Percentiles rank a stretch among this genome's conserved stretches.
phyloP scores from a whole-genome alignment of 2,888 invertebrate genomes.

The Julus scandinavius region DNA sequence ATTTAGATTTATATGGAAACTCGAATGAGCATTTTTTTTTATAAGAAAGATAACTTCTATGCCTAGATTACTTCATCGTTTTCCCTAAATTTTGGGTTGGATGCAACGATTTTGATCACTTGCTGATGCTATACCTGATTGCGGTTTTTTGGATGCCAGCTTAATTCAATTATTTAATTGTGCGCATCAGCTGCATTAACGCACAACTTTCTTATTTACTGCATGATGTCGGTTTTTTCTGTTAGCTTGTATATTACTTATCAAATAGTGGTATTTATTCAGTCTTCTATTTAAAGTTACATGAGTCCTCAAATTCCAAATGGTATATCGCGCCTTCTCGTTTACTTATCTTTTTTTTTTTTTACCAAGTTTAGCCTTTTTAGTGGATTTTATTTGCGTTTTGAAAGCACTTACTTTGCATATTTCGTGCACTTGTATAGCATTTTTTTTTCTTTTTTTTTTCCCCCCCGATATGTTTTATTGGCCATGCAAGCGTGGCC shows the following conservation, averaged over 20 bases:
- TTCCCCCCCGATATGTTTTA: neutral
- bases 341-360: neutral
- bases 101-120: neutral
- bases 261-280: neutral
- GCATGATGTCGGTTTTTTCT: neutral
- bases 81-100: neutral
- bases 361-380: neutral
- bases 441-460: neutral
- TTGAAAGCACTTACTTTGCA: conserved; percentile 41
- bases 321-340: neutral
- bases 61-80: too few relatives aligned
- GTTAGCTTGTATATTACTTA: neutral
- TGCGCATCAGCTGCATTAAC: neutral
- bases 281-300: neutral
- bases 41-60: neutral
- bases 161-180: conserved; percentile 20
- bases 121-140: neutral
- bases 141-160: neutral
- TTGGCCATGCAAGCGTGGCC: conserved; percentile 20
- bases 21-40: neutral
- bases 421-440: neutral
- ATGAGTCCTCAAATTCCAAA: neutral
- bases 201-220: neutral
- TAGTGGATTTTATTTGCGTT: conserved; percentile 27
- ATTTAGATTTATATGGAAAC: neutral